Base-by-base conservation (phyloP, 1,140 invertebrate species). In the Tetraneura akinire region DNA sequence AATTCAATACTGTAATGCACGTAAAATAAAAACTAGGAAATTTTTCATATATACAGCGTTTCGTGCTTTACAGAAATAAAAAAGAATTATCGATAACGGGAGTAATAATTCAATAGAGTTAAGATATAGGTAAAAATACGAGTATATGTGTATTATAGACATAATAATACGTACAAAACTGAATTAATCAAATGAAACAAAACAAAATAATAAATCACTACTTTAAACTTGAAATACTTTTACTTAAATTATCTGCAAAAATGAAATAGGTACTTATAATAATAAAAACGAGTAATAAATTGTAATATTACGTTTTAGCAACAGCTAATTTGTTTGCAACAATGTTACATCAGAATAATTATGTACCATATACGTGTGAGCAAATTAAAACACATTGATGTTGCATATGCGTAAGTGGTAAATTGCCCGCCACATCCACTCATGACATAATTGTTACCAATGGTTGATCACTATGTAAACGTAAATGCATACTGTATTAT, bases 391-490 rank as follows among this genome's bases (percentile, higher is more conserved):
- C 29, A n/a, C 32, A 42, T 18, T 37, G 62, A 66, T 66, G 37
- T 66, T 66, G 64, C 32, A 66, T 66, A 21, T 66, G 64, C 21
- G 37, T n/a, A 66, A 66, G 32, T n/a, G n/a, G n/a, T n/a, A n/a
- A n/a, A n/a, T 66, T 29, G 32, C 62, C n/a, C 3, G n/a, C 18
- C 37, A 45, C 64, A 66, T 66, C 62, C 62, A 66, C 32, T 45
- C 26, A 66, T 66, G 64, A 66, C 64, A 32, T 66, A 66, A 66
- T 66, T 45, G n/a, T n/a, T n/a, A n/a, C 64, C n/a, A 66, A 66
- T 66, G 32, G 64, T 42, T 66, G 64, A 66, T 42, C 64, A 66
- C 64, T 66, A 66, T 66, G 64, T 66, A 66, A 66, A 66, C 45
- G 64, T 45, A 66, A 37, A 37, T 37, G 32, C 8, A 37, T 37